Conservation (phyloP, 2,797 vertebrate species). For the Carapus acus region DNA sequence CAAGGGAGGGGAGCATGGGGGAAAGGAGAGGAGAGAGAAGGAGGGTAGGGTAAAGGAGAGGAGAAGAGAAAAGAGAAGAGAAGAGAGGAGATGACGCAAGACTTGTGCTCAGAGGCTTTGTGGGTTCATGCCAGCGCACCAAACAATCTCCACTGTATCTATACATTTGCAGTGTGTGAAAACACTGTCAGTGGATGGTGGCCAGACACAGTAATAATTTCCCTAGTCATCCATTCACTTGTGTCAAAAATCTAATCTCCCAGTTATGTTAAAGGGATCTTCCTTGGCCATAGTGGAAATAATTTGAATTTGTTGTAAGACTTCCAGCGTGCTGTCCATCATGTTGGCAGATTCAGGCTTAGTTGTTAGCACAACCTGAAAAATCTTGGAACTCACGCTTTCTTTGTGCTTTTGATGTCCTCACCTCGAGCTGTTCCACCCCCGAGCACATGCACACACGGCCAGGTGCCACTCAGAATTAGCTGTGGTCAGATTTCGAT, state of each 20-base stretch:
- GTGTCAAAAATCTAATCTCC: slow-evolving; percentile 8
- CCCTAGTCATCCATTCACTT: slow-evolving; percentile 18
- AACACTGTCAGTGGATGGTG: slow-evolving; percentile 27
- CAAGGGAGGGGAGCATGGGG: background rate
- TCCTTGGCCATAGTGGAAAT: background rate
- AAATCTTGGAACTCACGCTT: slow-evolving; percentile 41
- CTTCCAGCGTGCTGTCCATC: slow-evolving; percentile 32
- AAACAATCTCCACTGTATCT: slow-evolving; percentile 33
- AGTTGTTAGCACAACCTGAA: slow-evolving; percentile 45
- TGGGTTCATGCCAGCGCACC: slow-evolving; percentile 14
- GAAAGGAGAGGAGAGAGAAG: background rate
- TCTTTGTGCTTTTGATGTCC: slow-evolving; percentile 43
- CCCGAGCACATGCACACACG: slow-evolving; percentile 17
- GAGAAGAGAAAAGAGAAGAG: background rate
- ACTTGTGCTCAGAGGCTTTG: slow-evolving; percentile 16
- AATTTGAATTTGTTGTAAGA: slow-evolving; percentile 16
- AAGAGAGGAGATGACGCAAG: slow-evolving; percentile 5
- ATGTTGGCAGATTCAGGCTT: slow-evolving; percentile 43
- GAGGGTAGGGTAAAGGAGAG: slow-evolving; percentile 1
- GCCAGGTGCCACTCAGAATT: slow-evolving; percentile 43
- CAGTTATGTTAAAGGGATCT: no score
- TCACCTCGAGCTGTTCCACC: slow-evolving; percentile 18
- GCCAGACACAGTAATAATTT: slow-evolving; percentile 40
- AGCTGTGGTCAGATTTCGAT: slow-evolving; percentile 28
- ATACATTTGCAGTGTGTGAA: slow-evolving; percentile 18